Conservation (phyloP, 2,888 invertebrate species). For the Camponotus fellah region DNA sequence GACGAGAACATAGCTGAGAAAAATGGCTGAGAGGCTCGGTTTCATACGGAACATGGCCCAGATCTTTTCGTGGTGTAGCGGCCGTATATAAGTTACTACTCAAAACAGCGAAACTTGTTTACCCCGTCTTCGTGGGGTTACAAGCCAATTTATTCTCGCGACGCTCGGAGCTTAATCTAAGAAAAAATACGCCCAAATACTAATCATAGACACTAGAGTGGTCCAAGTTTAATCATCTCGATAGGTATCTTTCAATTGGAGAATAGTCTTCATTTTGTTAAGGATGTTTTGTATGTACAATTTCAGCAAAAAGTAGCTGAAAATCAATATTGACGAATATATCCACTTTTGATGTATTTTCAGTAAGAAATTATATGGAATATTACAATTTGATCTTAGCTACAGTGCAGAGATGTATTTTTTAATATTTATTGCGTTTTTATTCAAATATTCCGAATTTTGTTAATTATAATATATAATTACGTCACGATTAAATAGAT, state of each 20-base stretch:
- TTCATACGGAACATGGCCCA: slow-evolving; percentile 74
- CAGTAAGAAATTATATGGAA: too few species aligned
- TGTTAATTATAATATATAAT: too few species aligned
- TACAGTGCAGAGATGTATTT: too few species aligned
- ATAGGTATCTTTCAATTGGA: slow-evolving; percentile 1
- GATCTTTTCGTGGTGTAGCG: slow-evolving; percentile 75
- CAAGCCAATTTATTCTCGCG: neutral
- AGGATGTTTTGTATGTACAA: too few species aligned
- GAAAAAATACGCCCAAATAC: neutral
- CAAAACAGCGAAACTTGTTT: slow-evolving; percentile 64
- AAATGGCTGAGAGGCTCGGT: slow-evolving; percentile 63
- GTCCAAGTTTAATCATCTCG: neutral
- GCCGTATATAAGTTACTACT: slow-evolving; percentile 54
- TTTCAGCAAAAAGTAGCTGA: too few species aligned
- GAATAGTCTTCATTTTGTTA: neutral
- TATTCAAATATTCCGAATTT: too few species aligned
- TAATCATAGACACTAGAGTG: neutral
- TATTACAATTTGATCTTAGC: too few species aligned
- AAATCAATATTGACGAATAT: too few species aligned
- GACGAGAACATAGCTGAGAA: slow-evolving; percentile 59
- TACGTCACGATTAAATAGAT: neutral
- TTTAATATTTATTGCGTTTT: too few species aligned
- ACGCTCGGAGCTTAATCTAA: neutral
- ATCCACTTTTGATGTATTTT: too few species aligned
- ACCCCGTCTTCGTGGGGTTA: neutral